Evolutionary conservation across 1,140 invertebrate genomes (phyloP), one percentile per base, ranked within the genome.

Genomic region (Lepidurus arcticus): DNA sequence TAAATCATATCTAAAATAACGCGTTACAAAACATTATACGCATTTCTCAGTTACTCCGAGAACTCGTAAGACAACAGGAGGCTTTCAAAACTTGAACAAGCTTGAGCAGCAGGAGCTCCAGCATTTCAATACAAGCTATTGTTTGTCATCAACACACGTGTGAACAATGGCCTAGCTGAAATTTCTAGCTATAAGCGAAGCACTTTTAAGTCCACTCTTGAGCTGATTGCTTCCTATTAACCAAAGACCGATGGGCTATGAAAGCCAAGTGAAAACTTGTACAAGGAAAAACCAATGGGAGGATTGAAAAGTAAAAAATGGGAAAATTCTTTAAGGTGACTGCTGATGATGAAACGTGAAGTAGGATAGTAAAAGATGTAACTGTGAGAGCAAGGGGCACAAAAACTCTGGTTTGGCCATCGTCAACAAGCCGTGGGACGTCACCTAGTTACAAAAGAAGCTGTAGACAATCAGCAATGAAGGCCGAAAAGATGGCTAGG

Each of bases 341-440:
- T 13, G 53, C 16, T 21, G 21, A 65, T 4, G 34, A 47, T 11
- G 53, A 7, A 65, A 65, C 53, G 53, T 65, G 5, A 65, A 65
- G 53, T 13, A 21, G 53, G 8, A 65, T 65, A 65, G 53, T 65
- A 65, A 65, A 65, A 65, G 16, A 65, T 65, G 53, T 65, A 65
- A 65, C 53, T 65, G 53, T 65, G 53, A 21, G 53, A 13, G 21
- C 53, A 21, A 65, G 16, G 47, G 53, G 53, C 21, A 65, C 53
- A 65, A 65, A 65, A 65, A 65, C 53, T 65, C 53, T 65, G 53
- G 53, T 65, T 65, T 65, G 21, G 21, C 53, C 53, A 65, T 65
- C 53, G 53, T 65, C 53, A 65, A 65, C 53, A 65, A 65, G 53
- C 53, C 13, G 53, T 65, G 53, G 53, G 53, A 65, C 53, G 53